A percentile compares a stretch with the other conserved stretches of the same genome.
Conservation (phyloP, 1,140 invertebrate genomes). For the Littorina saxatilis region DNA sequence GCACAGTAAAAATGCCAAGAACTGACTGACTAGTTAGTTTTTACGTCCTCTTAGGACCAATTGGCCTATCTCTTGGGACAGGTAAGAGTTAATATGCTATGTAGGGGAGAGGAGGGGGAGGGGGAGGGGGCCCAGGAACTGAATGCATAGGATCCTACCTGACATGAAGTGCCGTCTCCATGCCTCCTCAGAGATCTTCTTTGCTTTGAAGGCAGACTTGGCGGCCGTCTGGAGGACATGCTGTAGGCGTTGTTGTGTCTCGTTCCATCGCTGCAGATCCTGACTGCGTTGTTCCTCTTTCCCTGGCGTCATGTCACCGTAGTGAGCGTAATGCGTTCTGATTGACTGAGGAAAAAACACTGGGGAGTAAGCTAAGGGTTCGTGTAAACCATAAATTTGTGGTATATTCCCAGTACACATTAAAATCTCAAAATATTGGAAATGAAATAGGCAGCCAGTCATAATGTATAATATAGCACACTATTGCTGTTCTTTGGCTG, state of each 20-base stretch:
- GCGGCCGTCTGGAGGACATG: conserved; percentile 52
- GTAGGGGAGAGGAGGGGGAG: background rate
- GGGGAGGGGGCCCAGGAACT: background rate
- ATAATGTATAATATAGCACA: too few species aligned
- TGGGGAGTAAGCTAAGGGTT: too few species aligned
- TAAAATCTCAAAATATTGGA: too few species aligned
- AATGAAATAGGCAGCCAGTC: too few species aligned
- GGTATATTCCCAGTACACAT: too few species aligned
- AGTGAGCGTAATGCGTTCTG: conserved; percentile 62
- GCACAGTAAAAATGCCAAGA: too few species aligned
- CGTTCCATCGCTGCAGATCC: conserved; percentile 57
- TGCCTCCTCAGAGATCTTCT: conserved; percentile 49
- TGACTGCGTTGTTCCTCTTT: conserved; percentile 53
- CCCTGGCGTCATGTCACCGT: conserved; percentile 61
- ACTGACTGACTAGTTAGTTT: too few species aligned
- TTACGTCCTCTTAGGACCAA: too few species aligned
- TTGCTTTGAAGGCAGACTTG: conserved; percentile 41
- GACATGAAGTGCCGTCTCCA: conserved; percentile 60
- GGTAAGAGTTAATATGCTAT: too few species aligned
- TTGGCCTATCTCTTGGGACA: too few species aligned
- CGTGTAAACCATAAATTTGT: too few species aligned
- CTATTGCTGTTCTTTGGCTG: too few species aligned
- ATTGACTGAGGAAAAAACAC: conserved; percentile 63
- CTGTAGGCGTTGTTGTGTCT: conserved; percentile 51
- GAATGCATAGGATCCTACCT: conserved; percentile 47